phyloP scores from a whole-genome alignment of 2,113 vertebrate genomes.

The Mystacornis crossleyi region DNA sequence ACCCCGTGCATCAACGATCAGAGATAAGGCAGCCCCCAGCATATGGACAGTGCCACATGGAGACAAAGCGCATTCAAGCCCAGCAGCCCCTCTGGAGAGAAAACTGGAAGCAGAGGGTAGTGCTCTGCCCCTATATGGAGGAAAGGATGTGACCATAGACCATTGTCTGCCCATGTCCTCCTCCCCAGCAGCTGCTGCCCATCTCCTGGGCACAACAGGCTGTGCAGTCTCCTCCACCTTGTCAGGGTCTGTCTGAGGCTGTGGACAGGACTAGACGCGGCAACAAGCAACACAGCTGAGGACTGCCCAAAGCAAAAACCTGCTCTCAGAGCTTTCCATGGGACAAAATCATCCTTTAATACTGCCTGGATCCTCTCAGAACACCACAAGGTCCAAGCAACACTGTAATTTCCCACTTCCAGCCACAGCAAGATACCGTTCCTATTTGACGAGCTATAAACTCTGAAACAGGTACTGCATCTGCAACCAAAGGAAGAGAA shows the following conservation, averaged over 20 bases:
- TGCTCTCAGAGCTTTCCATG: not conserved
- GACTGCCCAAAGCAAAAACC: not conserved
- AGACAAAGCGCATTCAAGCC: not conserved
- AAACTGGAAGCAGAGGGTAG: not conserved
- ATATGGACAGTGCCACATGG: not conserved
- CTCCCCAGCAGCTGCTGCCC: not conserved
- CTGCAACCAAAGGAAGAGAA: not conserved
- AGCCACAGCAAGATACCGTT: not conserved
- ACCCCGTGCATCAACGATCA: accelerated
- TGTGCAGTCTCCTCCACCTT: accelerated
- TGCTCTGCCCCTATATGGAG: accelerated
- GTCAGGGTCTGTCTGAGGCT: accelerated
- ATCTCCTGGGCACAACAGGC: not conserved
- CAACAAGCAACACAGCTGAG: not conserved
- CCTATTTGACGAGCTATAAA: not conserved
- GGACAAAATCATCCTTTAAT: not conserved
- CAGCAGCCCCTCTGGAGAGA: not conserved
- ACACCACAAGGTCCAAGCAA: not conserved
- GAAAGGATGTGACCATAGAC: not conserved
- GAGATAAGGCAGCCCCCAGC: not conserved
- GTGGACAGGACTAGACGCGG: not conserved
- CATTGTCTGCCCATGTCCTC: not conserved
- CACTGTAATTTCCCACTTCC: not conserved
- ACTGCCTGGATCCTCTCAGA: not conserved
- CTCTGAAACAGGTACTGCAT: not conserved